Evolutionary conservation across 2,797 vertebrate genomes (phyloP), one percentile per base, ranked within the genome.

Genomic region (Cyclopterus lumpus): DNA sequence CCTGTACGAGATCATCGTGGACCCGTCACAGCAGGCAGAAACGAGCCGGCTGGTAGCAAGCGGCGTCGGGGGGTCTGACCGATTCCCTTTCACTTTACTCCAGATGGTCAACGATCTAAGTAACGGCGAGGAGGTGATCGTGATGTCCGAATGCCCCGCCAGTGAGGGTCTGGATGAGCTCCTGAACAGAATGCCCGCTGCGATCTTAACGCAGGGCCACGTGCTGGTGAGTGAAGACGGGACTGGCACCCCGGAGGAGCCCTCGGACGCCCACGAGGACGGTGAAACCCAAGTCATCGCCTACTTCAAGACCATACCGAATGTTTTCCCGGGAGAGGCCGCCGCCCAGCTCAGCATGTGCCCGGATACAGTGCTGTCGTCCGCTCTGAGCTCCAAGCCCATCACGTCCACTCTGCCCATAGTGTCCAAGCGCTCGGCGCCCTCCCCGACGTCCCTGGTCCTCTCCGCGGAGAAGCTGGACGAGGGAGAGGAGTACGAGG

Each of bases 361-460:
- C 61, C 89, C 92, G 0, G 92, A 92, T 6, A 94, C 91, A 0
- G 85, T 93, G 20, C 76, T 92, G 49, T 94, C 95, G 0, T 90
- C 94, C 0, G 94, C 93, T 4, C 82, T 95, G 40, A 91, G 91
- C 72, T 76, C 90, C 22, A 72, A 89, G 10, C 96, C 95, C 84
- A 94, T 96, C 18, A 76, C 92, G 0, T 96, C 95, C 14, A 95
- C 94, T 0, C 72, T 95, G 28, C 95, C 95, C 1, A 94, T 95
- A 0, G 89, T 95, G 34, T 95, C 95, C 32, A 95, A 94, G 54
- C 90, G 94, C 18, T 55, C 63, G 20, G 16, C 75, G 0, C 54
- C 88, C 0, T 36, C 86, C 5, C 57, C 88, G 0, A 1, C 73
- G 0, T 81, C 92, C 0, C 71, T 89, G 49, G 77, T 89, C 28